Conservation (phyloP, 1,140 invertebrate species). For the Zeugodacus cucurbitae region DNA sequence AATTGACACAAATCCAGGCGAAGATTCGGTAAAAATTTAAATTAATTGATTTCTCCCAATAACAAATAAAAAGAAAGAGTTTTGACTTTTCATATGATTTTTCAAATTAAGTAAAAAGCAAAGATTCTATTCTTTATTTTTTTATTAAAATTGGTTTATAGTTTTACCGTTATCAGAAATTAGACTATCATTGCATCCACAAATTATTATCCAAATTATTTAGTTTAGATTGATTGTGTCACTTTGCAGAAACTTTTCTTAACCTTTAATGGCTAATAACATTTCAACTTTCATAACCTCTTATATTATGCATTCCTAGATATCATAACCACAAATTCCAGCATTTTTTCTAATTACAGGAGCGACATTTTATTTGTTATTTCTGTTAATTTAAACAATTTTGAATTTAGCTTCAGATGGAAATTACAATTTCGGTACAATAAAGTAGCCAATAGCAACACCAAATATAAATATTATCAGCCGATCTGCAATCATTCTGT, state of each 20-base stretch:
- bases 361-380: neutral
- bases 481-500: conserved; percentile 4
- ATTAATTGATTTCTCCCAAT: no score
- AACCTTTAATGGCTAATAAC: no score
- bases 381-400: neutral
- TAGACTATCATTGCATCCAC: no score
- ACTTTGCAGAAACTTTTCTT: no score
- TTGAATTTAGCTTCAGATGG: neutral
- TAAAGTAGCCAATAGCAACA: conserved; percentile 6
- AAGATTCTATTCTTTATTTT: neutral
- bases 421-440: neutral
- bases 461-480: conserved; percentile 35
- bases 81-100: neutral
- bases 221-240: no score
- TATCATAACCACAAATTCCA: no score
- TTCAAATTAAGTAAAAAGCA: neutral
- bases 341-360: neutral
- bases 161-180: no score
- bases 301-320: no score
- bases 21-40: neutral
- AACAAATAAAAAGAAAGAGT: neutral
- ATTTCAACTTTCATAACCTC: no score
- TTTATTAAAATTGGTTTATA: neutral
- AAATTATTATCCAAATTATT: no score
- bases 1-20: neutral